Conservation (phyloP, 2,797 vertebrate genomes). For the Adrianichthys oophorus region DNA sequence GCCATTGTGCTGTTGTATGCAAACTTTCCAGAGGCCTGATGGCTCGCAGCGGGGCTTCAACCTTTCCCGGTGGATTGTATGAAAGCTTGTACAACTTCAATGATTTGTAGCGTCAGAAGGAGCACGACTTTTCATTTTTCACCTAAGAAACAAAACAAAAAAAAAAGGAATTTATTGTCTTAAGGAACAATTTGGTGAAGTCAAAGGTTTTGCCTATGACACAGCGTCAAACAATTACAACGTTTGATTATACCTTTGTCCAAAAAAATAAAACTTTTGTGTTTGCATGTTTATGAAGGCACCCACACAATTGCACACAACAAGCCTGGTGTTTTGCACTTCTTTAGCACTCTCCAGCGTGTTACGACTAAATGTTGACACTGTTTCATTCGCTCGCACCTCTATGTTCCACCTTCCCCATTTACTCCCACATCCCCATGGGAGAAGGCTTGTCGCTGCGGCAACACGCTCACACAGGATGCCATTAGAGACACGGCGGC, state of each 20-base stretch:
- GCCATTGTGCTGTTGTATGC: slow-evolving; percentile 68
- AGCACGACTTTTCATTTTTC: slow-evolving; percentile 70
- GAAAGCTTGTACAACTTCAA: slow-evolving; percentile 57
- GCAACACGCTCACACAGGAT: slow-evolving; percentile 61
- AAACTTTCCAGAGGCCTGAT: slow-evolving; percentile 52
- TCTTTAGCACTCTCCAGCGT: slow-evolving; percentile 24
- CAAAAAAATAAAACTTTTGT: slow-evolving; percentile 20
- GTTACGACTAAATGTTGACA: slow-evolving; percentile 59
- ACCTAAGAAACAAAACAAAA: slow-evolving; percentile 60
- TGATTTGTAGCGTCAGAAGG: slow-evolving; percentile 59
- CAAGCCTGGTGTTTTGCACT: slow-evolving; percentile 20
- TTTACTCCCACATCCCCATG: slow-evolving; percentile 52
- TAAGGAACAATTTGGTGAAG: background rate
- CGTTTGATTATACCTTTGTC: background rate
- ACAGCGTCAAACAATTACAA: too few relatives aligned
- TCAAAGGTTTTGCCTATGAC: background rate
- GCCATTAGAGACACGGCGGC: slow-evolving; percentile 61
- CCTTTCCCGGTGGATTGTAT: slow-evolving; percentile 23
- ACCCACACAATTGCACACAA: slow-evolving; percentile 21
- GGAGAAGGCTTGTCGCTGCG: slow-evolving; percentile 56
- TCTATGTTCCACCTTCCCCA: slow-evolving; percentile 47
- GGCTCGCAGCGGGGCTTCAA: slow-evolving; percentile 46
- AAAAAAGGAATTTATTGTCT: slow-evolving; percentile 1
- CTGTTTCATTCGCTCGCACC: slow-evolving; percentile 42
- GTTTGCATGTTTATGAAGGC: slow-evolving; percentile 21